Evolutionary conservation across 2,113 vertebrate species (phyloP).

Genomic region (Corythornis vintsioides): DNA sequence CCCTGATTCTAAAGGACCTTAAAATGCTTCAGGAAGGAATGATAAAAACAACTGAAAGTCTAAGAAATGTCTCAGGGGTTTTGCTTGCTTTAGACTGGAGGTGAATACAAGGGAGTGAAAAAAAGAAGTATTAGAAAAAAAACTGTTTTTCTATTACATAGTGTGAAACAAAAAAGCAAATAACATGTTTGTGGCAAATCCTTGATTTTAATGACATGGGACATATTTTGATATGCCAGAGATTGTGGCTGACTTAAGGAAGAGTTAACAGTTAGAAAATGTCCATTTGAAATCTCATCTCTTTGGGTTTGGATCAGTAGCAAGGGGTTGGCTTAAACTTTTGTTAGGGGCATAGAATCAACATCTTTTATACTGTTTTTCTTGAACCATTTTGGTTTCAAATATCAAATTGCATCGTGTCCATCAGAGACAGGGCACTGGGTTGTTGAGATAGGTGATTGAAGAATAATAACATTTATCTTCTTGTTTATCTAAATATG

Average conservation of each 20-base stretch:
- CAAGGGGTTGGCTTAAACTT: neutral
- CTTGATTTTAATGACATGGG: neutral
- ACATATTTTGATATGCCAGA: neutral
- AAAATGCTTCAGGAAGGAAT: neutral
- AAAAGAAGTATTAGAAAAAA: neutral
- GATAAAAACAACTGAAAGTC: neutral
- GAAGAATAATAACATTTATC: neutral
- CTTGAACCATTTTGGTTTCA: neutral
- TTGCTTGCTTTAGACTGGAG: neutral
- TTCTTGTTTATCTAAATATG: neutral
- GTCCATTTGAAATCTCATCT: neutral
- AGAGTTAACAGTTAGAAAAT: neutral
- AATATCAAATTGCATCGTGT: neutral
- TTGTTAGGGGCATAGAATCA: neutral
- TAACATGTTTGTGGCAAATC: neutral
- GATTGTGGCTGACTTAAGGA: neutral
- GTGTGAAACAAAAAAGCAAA: neutral
- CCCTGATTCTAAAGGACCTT: neutral
- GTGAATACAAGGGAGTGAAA: neutral
- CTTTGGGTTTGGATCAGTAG: neutral
- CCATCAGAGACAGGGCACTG: neutral
- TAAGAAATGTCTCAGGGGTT: neutral
- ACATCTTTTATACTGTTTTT: neutral
- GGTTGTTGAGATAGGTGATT: neutral
- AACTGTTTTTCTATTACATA: neutral